These are phyloP conservation scores for Lasioglossum marginatum DNA, from an alignment of 2,888 invertebrate species.

Conservation along the genomic window DNA sequence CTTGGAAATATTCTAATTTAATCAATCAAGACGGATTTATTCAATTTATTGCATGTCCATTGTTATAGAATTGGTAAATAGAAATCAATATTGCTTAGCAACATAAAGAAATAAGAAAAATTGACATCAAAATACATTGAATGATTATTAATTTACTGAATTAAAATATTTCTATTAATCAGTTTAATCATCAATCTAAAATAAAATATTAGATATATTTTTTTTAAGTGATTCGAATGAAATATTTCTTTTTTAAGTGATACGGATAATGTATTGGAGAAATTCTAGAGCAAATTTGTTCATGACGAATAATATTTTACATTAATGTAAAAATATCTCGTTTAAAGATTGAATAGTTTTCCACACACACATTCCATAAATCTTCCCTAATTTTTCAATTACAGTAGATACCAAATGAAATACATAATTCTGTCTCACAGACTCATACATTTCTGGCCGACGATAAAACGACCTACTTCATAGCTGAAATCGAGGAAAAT, in stretches of 20 bases:
- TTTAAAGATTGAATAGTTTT: background rate
- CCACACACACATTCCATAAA: background rate
- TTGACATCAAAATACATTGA: too few relatives aligned
- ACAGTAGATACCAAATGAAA: background rate
- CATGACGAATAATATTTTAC: background rate
- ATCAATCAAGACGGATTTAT: background rate
- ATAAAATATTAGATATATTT: too few relatives aligned
- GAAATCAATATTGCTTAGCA: background rate
- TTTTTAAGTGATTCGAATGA: too few relatives aligned
- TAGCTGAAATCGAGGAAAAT: slow-evolving; percentile 2
- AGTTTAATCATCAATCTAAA: too few relatives aligned
- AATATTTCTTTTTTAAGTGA: too few relatives aligned
- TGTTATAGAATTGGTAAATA: background rate
- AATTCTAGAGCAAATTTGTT: background rate
- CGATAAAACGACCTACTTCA: background rate
- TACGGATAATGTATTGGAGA: too few relatives aligned
- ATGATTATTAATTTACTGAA: too few relatives aligned
- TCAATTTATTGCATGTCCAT: background rate
- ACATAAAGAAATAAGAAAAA: too few relatives aligned
- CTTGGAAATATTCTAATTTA: too few relatives aligned
- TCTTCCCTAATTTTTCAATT: background rate
- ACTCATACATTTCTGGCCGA: background rate
- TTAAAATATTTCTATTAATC: too few relatives aligned
- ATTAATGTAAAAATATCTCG: background rate
- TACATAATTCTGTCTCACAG: background rate